A percentile compares a stretch with the other conserved stretches of the same genome.
These are phyloP conservation scores for Adelphocoris suturalis DNA, from an alignment of 2,888 invertebrate genomes.

Conservation along the genomic window DNA sequence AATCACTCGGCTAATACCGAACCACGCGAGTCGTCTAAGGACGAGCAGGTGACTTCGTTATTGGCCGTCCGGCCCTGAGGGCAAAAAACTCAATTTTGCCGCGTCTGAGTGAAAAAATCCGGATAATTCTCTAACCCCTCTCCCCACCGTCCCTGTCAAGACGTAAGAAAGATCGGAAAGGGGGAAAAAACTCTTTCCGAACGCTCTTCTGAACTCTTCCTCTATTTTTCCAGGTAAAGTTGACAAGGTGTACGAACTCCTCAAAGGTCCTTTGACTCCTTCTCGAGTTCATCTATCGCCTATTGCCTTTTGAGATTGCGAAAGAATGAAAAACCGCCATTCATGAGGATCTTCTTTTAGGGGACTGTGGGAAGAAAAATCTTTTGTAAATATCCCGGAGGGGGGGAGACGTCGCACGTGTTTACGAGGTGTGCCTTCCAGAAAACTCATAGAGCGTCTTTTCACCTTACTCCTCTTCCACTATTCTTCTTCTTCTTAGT, in stretches of 20 bases:
- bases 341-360: conserved; percentile 32
- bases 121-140: conserved; percentile 11
- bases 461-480: not conserved
- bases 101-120: conserved; percentile 32
- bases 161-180: not conserved
- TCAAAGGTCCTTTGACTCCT: conserved; percentile 47
- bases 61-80: not conserved
- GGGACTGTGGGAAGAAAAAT: conserved; percentile 6
- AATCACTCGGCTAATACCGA: conserved; percentile 15
- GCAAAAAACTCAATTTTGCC: not conserved
- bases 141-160: not conserved
- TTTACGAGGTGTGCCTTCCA: conserved; percentile 6
- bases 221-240: conserved; percentile 30
- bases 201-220: conserved; percentile 18
- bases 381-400: conserved; percentile 23
- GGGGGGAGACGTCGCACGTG: conserved; percentile 23
- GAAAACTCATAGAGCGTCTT: conserved; percentile 26
- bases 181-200: not conserved
- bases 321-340: not conserved
- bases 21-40: conserved; percentile 1
- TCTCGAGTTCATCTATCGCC: conserved; percentile 44
- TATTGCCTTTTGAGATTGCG: conserved; percentile 28
- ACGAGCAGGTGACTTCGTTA: not conserved
- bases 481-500: not conserved
- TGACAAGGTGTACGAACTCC: conserved; percentile 49